Conservation (phyloP, 2,113 vertebrate genomes). For the Emydocephalus ijimae region DNA sequence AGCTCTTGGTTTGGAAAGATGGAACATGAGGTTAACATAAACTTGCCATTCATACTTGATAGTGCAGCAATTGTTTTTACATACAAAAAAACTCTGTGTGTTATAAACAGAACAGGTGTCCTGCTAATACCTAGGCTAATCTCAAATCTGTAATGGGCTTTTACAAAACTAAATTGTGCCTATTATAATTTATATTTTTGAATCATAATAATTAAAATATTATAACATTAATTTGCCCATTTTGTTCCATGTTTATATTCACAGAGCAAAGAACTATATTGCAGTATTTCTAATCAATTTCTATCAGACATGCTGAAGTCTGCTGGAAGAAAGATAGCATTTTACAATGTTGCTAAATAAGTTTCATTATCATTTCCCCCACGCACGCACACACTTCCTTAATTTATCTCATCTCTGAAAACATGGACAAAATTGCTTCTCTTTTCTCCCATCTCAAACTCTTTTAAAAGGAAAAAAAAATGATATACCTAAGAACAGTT, state of each 20-base stretch:
- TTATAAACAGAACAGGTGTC: background rate
- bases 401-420: background rate
- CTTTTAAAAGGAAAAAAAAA: slow-evolving; percentile 4
- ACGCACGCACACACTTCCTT: background rate
- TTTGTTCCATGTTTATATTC: slow-evolving; percentile 37
- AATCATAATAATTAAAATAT: background rate
- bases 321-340: background rate
- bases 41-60: background rate
- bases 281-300: slow-evolving; percentile 13
- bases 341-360: slow-evolving; percentile 8
- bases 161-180: background rate
- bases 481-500: background rate
- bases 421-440: background rate
- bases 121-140: background rate
- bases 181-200: background rate
- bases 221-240: slow-evolving; percentile 3
- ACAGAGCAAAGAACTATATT: background rate
- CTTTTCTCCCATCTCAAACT: background rate
- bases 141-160: background rate
- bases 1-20: background rate
- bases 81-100: background rate
- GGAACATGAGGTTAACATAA: background rate
- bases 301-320: background rate
- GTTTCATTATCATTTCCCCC: slow-evolving; percentile 1
- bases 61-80: too few species aligned